Evolutionary conservation across 2,797 vertebrate species (phyloP).

Genomic region (Pyrocephalus nanus): DNA sequence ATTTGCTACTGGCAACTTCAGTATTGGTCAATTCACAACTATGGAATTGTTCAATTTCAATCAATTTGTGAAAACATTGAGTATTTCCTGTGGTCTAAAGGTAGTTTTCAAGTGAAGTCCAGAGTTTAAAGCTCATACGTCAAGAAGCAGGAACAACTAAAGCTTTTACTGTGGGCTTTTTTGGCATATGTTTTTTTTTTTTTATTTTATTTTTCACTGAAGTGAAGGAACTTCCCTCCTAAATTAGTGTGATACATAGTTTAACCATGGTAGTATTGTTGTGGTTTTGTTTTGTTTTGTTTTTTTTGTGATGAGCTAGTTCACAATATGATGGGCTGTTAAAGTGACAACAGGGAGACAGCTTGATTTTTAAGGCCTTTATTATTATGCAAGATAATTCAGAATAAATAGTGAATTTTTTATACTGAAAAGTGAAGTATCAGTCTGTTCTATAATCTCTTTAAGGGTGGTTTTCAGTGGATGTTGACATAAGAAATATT

Average conservation of each 20-base stretch:
- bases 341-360: not conserved
- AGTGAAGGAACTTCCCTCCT: not conserved
- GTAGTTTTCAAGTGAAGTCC: not conserved
- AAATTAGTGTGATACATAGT: not conserved
- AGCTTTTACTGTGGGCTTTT: not conserved
- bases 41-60: not conserved
- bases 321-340: not conserved
- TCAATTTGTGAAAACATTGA: not conserved
- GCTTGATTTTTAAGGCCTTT: not conserved
- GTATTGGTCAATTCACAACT: not conserved
- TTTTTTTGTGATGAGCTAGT: not conserved
- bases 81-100: not conserved
- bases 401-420: not conserved
- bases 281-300: not conserved
- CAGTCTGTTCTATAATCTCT: not conserved
- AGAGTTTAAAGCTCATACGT: not conserved
- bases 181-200: not conserved
- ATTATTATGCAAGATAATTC: not conserved
- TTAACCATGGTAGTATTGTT: not conserved
- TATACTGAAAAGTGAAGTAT: not conserved
- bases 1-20: not conserved
- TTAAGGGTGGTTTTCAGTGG: not conserved
- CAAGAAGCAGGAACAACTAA: not conserved
- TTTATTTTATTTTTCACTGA: no score
- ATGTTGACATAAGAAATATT: not conserved